Evolutionary conservation across 2,797 vertebrate species (phyloP).

Genomic region (Leptodactylus fallax): DNA sequence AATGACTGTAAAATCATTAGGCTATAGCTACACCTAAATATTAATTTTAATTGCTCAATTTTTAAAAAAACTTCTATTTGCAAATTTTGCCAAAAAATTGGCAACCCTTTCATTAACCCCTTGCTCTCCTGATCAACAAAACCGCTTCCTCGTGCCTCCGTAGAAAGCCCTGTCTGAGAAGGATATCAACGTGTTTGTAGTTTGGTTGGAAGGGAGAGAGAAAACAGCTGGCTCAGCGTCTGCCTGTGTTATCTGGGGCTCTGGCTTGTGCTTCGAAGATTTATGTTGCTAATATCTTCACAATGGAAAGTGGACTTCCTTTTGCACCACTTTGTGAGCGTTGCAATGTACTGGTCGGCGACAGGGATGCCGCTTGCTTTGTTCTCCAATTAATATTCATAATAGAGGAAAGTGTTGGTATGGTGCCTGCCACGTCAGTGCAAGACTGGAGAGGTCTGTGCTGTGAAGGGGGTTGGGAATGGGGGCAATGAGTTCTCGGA

Average conservation of each 20-base stretch:
- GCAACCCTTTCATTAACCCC: background rate
- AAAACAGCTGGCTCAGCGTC: slow-evolving; percentile 57
- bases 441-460: background rate
- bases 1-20: background rate
- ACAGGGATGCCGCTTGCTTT: background rate
- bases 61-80: too few relatives aligned
- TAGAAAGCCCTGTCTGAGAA: slow-evolving; percentile 9
- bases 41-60: too few relatives aligned
- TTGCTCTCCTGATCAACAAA: background rate
- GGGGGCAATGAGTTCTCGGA: background rate
- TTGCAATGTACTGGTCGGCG: background rate
- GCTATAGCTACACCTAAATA: too few relatives aligned
- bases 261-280: slow-evolving; percentile 39
- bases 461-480: background rate
- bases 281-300: slow-evolving; percentile 39
- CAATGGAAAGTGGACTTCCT: slow-evolving; percentile 39
- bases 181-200: slow-evolving; percentile 51
- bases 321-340: background rate
- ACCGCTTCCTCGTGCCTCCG: background rate
- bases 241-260: slow-evolving; percentile 43
- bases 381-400: background rate
- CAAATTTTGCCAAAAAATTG: too few relatives aligned
- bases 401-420: background rate
- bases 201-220: slow-evolving; percentile 37
- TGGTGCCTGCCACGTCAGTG: background rate